Percentiles rank a stretch among this genome's conserved stretches.
phyloP scores from a whole-genome alignment of 2,113 vertebrate species.

The Myiozetetes cayanensis region DNA sequence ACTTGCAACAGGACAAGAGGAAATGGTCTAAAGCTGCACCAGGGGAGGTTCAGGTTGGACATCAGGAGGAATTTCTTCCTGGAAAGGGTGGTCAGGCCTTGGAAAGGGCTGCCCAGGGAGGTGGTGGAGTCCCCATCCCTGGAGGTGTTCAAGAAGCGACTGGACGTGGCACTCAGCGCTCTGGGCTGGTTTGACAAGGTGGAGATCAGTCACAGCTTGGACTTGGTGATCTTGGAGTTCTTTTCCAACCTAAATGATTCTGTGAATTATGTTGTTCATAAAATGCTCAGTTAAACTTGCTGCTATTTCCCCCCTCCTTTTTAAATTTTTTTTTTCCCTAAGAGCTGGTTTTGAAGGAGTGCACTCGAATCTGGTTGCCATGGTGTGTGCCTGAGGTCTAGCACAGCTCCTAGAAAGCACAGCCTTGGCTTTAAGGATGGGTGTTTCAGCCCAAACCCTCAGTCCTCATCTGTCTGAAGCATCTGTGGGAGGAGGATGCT shows the following conservation, averaged over 20 bases:
- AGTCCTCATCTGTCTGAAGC: not conserved
- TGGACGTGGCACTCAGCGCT: not conserved
- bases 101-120: not conserved
- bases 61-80: not conserved
- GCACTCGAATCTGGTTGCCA: not conserved
- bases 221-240: not conserved
- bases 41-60: not conserved
- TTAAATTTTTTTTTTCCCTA: too few species aligned
- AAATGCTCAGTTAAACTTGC: not conserved
- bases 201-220: not conserved
- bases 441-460: not conserved
- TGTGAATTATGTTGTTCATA: not conserved
- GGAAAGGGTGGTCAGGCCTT: not conserved
- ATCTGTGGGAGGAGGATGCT: not conserved
- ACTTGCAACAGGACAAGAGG: not conserved
- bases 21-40: not conserved
- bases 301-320: not conserved
- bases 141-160: not conserved
- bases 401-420: not conserved
- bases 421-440: not conserved
- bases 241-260: not conserved
- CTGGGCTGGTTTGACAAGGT: not conserved
- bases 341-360: not conserved
- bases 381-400: not conserved
- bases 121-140: not conserved